Base-by-base conservation (phyloP, 2,113 vertebrate genomes). In the Struthidea cinerea region DNA sequence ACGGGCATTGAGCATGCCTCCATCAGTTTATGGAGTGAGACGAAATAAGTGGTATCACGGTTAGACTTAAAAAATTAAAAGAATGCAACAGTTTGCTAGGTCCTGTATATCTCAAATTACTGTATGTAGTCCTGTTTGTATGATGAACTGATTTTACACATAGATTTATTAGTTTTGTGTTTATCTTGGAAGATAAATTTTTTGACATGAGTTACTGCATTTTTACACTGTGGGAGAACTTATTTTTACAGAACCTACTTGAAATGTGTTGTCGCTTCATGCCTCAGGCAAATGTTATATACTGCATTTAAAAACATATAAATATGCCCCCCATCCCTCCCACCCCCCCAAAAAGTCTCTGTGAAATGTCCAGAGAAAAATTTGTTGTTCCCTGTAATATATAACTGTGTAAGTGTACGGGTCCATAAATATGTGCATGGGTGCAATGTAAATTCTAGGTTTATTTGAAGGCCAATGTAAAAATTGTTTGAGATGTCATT, bases 321-420 rank as follows among this genome's bases (percentile, higher is more conserved):
- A 10, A 17, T 37, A 22, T 6, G 28, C 18, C 4, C 33, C 15
- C 56, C 56, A 59, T 35, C n/a, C 13, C 7, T 3, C 11, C 6
- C 26, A 27, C 6, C 12, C 3, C 3, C 10, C 2, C 2, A 20
- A 13, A 56, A 49, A 53, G 4, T 5, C 3, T 7, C 19, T 42
- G 3, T 63, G 56, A 87, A 71, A 41, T 59, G 16, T 42, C 26
- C 24, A 65, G 46, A 70, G 42, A 59, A 87, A 76, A 76, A 77
- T 16, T 9, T 57, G 3, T 63, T 80, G 21, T 74, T 82, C 11
- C 16, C 5, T 84, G 35, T 63, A 69, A 15, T 37, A 53, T 24
- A 11, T n/a, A 56, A 27, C 13, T 50, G 2, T n/a, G 2, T 33
- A 71, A 70, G 10, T 28, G 8, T 57, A 42, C 9, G 32, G 26